Conservation (phyloP, 2,113 vertebrate species). For the Trichechus manatus region DNA sequence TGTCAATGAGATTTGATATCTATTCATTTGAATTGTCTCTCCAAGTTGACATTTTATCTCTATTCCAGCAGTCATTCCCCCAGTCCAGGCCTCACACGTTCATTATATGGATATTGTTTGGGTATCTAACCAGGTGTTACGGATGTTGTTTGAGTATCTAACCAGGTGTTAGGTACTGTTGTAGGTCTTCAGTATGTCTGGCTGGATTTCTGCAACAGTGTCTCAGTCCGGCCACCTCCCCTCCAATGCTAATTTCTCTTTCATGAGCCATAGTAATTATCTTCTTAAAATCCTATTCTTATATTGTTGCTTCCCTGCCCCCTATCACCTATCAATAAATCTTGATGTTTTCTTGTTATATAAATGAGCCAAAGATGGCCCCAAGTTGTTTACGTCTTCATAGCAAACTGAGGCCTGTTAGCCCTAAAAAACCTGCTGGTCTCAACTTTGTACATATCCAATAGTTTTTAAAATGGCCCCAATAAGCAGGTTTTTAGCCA, state of each 20-base stretch:
- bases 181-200: neutral
- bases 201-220: neutral
- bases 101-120: constrained; percentile 1
- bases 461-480: no score
- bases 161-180: neutral
- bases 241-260: neutral
- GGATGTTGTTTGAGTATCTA: no score
- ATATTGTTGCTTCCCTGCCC: no score
- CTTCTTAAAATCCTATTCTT: neutral
- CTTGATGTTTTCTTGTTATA: neutral
- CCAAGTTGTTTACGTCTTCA: no score
- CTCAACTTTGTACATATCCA: no score
- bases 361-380: no score
- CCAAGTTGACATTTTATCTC: constrained; percentile 20
- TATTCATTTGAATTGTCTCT: constrained; percentile 35
- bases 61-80: neutral
- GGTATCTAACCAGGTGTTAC: neutral
- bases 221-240: neutral
- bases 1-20: neutral
- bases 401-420: no score
- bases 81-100: neutral
- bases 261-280: neutral
- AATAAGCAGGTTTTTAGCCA: no score
- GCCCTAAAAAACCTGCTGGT: no score
- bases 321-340: neutral